Base-by-base conservation (phyloP, 2,888 invertebrate genomes). In the Neria commutata region DNA sequence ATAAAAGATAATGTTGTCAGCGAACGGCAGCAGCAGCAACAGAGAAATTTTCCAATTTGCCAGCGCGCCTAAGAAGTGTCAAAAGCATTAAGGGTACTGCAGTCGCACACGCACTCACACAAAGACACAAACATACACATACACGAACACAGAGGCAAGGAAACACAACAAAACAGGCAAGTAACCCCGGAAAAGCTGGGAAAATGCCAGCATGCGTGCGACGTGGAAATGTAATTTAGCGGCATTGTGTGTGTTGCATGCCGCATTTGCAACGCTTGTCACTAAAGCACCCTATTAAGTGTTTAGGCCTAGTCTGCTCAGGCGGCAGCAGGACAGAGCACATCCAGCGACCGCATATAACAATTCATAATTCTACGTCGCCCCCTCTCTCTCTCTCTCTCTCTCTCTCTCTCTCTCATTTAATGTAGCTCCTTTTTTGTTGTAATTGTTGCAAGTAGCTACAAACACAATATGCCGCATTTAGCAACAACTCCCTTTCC, bases 1-100 rank as follows among this genome's bases (percentile, higher is more conserved):
- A 59, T 59, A 59, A 59, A 59, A 51, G 59, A 51, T 53, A 55
- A 59, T 58, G 54, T 46, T 54, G 58, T 54, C 49, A 42, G 53
- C 49, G 45, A 33, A 33, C 29, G 46, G 45, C 34, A 33, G 40
- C 45, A 45, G 49, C 21, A 48, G 25, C 8, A 46, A 24, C 33
- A 16, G n/a, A 5, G 16, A 25, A n/a, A 45, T n/a, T 26, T n/a
- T 49, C 19, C 45, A 19, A 17, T 11, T 42, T 19, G 47, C 24
- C 33, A 16, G 11, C 11, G 46, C 21, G 24, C 19, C 24, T 11
- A 26, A 23, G 42, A 29, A 29, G 46, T 11, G 34, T 33, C 54
- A 34, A 24, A 49, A 40, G 14, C 42, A 58, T 58, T 54, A 48
- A 58, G 54, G 42, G 53, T 34, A 26, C n/a, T n/a, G n/a, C 54